Evolutionary conservation across 2,113 vertebrate genomes (phyloP), one percentile per base, ranked within the genome.

Genomic region (Leptodactylus fuscus): DNA sequence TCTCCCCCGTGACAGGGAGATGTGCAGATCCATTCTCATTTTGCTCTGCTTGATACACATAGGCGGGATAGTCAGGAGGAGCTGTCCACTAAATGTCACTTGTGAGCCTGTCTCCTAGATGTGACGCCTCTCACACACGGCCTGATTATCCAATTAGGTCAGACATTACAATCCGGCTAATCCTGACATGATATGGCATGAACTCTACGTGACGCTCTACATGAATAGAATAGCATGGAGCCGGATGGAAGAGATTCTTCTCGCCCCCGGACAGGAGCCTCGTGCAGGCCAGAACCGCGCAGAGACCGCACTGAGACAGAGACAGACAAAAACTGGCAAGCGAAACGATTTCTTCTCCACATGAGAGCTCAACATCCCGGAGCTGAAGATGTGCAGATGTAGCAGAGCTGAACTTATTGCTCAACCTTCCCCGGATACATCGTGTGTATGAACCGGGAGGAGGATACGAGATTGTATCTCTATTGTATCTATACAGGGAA

Each of bases 151-250:
- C 48, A 51, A 53, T 82, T 69, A 29, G 20, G 41, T 77, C 73
- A 10, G 36, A 13, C 62, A 36, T 18, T 88, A 48, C 41, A 20
- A 49, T 12, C 24, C 3, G 71, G 20, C 62, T 74, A 80, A 73
- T 32, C 73, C 84, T 78, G 85, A 51, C 44, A 76, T 85, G 24
- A 85, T 60, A 27, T 70, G 86, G 46, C 48, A 86, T n/a, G 69
- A 88, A 79, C 2, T 73, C 22, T n/a, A 81, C 49, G 79, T 75
- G 34, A 55, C n/a, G 24, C 51, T 24, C 7, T 1, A 46, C 44
- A 49, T 29, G 4, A 49, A 12, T 46, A 16, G 9, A 29, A 29
- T 6, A 58, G 60, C 32, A 24, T 38, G 53, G 53, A 79, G 22
- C 20, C 0, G 32, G 20, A 76, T 49, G 48, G 13, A 38, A 3